Base-by-base conservation (phyloP, 2,113 vertebrate species). In the Synodontis membranacea region DNA sequence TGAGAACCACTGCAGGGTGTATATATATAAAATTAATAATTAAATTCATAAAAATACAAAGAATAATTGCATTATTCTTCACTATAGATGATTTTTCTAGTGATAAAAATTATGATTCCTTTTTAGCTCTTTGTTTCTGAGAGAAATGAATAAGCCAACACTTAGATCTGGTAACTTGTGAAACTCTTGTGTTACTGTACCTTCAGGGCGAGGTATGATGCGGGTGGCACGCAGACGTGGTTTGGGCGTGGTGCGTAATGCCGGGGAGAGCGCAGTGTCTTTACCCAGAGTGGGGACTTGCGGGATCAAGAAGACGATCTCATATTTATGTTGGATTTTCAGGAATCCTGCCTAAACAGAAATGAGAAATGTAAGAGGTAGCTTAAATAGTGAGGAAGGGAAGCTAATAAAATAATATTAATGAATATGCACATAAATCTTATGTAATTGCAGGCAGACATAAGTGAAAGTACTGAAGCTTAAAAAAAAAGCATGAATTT, bases 311-410 rank as follows among this genome's bases (percentile, higher is more conserved):
- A 94, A 94, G 75, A 91, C 9, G 2, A 94, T 91, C 91, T 94
- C 91, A 81, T 94, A 94, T 72, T 89, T 90, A 88, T 94, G 92
- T 86, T 93, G 92, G 86, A 92, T 92, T 91, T 92, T 94, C 80
- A 94, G 86, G 88, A 94, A 94, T 52, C 94, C 94, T 4, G 87
- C 93, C 94, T 94, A 28, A 12, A 89, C 23, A 78, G 0, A 90
- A 5, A 68, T 2, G 4, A 78, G n/a, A 78, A 79, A 34, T 4
- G 3, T 79, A 1, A 52, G 31, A 0, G 15, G n/a, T 19, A 10
- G n/a, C n/a, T n/a, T n/a, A n/a, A 21, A 44, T 8, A 52, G n/a
- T 31, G 28, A 76, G 14, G 28, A 78, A 1, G 74, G 44, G 31
- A 31, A 15, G 10, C 2, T 74, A 75, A 75, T 14, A 46, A 75